Conservation (phyloP, 2,797 vertebrate genomes). For the Phataginus tricuspis region DNA sequence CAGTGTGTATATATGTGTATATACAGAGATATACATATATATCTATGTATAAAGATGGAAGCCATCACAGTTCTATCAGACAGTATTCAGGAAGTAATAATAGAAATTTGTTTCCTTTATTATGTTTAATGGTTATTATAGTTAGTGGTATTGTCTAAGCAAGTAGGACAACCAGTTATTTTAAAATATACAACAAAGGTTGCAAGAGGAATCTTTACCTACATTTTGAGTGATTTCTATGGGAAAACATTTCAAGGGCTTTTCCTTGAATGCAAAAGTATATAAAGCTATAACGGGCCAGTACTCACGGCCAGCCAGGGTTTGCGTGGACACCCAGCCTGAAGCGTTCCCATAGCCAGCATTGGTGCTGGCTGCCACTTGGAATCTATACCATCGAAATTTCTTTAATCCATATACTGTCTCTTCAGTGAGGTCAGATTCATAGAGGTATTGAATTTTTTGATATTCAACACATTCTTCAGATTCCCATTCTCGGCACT, state of each 20-base stretch:
- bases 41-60: background rate
- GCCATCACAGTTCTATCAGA: background rate
- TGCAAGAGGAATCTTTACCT: background rate
- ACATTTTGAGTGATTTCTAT: background rate
- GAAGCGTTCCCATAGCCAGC: constrained; percentile 92
- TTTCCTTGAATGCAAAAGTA: background rate
- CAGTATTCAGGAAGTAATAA: background rate
- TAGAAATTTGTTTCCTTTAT: background rate
- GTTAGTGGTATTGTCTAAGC: background rate
- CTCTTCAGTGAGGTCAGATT: constrained; percentile 81
- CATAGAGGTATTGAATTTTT: constrained; percentile 86
- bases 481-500: constrained; percentile 86
- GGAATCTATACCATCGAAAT: constrained; percentile 95
- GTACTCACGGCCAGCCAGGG: constrained; percentile 93
- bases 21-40: background rate
- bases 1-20: background rate
- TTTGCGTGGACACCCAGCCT: constrained; percentile 90
- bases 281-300: background rate
- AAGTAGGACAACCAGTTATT: background rate
- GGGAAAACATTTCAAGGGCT: background rate
- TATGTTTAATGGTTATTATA: background rate
- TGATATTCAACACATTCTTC: constrained; percentile 89
- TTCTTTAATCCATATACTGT: constrained; percentile 91
- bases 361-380: constrained; percentile 93
- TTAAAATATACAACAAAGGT: constrained; percentile 30